Evolutionary conservation across 2,797 vertebrate genomes (phyloP).

Genomic region (Nyctibius grandis): DNA sequence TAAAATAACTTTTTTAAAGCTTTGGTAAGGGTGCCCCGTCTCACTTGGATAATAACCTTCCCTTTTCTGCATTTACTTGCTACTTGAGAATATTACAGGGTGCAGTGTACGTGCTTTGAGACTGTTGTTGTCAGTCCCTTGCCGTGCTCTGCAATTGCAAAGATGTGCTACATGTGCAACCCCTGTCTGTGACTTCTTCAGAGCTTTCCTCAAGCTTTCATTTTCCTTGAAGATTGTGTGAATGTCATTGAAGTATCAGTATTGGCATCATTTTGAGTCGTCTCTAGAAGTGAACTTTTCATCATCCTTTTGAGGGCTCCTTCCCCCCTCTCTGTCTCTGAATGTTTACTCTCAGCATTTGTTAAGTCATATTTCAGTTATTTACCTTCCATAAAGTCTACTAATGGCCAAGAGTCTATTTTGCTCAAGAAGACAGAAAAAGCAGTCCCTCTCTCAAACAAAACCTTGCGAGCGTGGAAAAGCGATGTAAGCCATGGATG

Average conservation of each 20-base stretch:
- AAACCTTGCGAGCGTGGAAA: no score
- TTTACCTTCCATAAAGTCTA: background rate
- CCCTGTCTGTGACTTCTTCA: background rate
- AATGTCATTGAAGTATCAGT: background rate
- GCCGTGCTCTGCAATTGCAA: background rate
- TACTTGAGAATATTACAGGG: background rate
- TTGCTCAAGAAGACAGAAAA: background rate
- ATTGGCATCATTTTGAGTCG: background rate
- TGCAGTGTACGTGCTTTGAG: accelerated
- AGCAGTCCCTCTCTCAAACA: background rate
- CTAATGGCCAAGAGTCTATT: background rate
- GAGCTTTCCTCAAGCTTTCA: background rate
- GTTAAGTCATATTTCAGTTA: no score
- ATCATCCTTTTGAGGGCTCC: background rate
- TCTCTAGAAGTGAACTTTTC: background rate
- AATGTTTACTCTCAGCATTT: background rate
- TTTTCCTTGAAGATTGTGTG: background rate
- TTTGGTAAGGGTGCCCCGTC: background rate
- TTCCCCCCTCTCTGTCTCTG: background rate
- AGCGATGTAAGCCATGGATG: no score
- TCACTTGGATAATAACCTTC: background rate
- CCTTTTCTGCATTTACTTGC: background rate
- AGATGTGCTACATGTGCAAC: background rate
- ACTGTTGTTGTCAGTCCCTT: background rate
- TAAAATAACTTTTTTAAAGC: background rate